These are phyloP conservation scores for Lottia gigantea DNA, from an alignment of 2,888 invertebrate genomes.

Conservation along the genomic window DNA sequence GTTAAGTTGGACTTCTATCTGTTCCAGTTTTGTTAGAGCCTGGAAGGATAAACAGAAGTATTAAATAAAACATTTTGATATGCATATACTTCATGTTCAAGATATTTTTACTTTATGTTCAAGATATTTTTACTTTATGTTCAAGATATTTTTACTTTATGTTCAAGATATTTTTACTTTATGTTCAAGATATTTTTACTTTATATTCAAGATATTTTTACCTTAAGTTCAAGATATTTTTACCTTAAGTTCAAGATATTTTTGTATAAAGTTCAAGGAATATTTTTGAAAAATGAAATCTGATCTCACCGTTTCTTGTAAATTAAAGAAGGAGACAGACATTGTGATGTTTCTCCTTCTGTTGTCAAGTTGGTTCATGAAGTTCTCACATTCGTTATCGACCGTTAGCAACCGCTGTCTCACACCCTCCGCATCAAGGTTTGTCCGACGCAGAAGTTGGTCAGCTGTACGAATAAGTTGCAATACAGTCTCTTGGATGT, in stretches of 20 bases:
- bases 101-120: too few relatives aligned
- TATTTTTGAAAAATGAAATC: too few relatives aligned
- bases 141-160: too few relatives aligned
- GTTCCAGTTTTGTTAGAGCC: slow-evolving; percentile 79
- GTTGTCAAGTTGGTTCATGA: slow-evolving; percentile 78
- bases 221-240: too few relatives aligned
- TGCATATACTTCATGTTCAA: too few relatives aligned
- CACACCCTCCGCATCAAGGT: slow-evolving; percentile 72
- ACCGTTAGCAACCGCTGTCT: slow-evolving; percentile 61
- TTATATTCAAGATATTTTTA: too few relatives aligned
- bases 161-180: too few relatives aligned
- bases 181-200: too few relatives aligned
- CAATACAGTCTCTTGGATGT: slow-evolving; percentile 80
- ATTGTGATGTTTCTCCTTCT: slow-evolving; percentile 77
- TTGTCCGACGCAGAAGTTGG: slow-evolving; percentile 78
- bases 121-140: too few relatives aligned
- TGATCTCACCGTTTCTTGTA: slow-evolving; percentile 75
- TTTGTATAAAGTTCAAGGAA: too few relatives aligned
- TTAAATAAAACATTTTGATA: too few relatives aligned
- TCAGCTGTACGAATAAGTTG: slow-evolving; percentile 84
- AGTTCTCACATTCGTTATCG: slow-evolving; percentile 71
- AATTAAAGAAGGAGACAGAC: slow-evolving; percentile 79
- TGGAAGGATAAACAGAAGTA: slow-evolving; percentile 57
- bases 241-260: too few relatives aligned
- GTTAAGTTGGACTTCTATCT: slow-evolving; percentile 79